Evolutionary conservation across 2,797 vertebrate genomes (phyloP), one percentile per base, ranked within the genome.

Genomic region (Micropoecilia bifurca): DNA sequence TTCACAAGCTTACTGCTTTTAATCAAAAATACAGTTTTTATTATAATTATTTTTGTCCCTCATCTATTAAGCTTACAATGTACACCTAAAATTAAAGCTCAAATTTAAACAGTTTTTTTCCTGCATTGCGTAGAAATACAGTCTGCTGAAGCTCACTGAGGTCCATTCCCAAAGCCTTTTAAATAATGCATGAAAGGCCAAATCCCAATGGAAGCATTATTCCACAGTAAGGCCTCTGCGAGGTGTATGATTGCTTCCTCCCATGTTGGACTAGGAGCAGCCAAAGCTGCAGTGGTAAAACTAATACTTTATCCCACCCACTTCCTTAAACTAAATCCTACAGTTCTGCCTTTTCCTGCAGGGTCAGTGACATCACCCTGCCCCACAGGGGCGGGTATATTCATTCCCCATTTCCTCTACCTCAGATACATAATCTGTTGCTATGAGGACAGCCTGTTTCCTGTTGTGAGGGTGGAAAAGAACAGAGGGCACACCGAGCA

Each of bases 171-270:
- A 83, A 87, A 91, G 82, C 75, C 88, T 78, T 83, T 88, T 95
- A 80, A 94, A 94, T 94, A 92, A 94, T 92, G 87, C 86, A 93
- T 93, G 90, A 90, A 86, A 93, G 79, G 87, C 87, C 87, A 89
- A 92, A 87, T 93, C 90, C 91, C 90, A 90, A 68, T 74, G 90
- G 91, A 87, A 81, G 85, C 83, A 89, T 93, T 91, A 85, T 85
- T 92, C 82, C 82, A 84, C 85, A 87, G 86, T 75, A 92, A 87
- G 81, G 71, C 83, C 75, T 88, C 55, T 48, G 75, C 80, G 50
- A 79, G 80, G 77, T 73, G 84, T 33, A 77, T 87, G 86, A 89
- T 45, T 81, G 75, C 59, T 84, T 61, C 13, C 75, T 81, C 43
- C 80, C 55, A 81, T 76, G 50, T 73, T 63, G 63, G 81, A 39